Conservation (phyloP, 2,888 invertebrate species). For the Parnassius orleans region DNA sequence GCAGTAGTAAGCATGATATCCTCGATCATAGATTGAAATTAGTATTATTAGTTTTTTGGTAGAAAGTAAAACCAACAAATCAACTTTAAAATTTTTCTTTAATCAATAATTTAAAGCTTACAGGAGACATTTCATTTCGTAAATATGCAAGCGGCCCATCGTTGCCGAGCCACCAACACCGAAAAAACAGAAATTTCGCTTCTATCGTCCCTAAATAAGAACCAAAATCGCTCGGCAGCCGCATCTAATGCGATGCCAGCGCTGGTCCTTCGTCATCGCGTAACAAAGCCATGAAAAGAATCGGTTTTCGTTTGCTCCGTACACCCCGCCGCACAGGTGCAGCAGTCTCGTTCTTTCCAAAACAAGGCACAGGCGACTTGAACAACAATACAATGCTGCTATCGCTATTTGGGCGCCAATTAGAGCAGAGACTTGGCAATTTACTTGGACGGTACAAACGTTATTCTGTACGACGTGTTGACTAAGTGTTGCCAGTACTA, state of each 20-base stretch:
- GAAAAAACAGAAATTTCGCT: slow-evolving; percentile 57
- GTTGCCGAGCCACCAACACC: slow-evolving; percentile 32
- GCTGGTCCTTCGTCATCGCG: slow-evolving; percentile 6
- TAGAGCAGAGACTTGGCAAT: not conserved
- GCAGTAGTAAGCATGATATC: too few species aligned
- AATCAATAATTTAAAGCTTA: slow-evolving; percentile 80
- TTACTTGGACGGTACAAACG: slow-evolving; percentile 9
- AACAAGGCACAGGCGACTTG: not conserved
- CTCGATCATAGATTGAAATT: too few species aligned
- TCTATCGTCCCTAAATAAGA: slow-evolving; percentile 33
- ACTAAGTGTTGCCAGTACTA: slow-evolving; percentile 11
- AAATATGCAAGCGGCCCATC: slow-evolving; percentile 43
- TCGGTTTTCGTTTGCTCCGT: not conserved
- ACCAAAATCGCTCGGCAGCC: slow-evolving; percentile 32
- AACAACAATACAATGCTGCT: not conserved
- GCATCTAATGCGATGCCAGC: slow-evolving; percentile 29
- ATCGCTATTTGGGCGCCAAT: not conserved
- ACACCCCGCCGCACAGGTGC: not conserved
- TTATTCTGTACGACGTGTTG: not conserved
- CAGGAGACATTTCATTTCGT: slow-evolving; percentile 61
- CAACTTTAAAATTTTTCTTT: slow-evolving; percentile 77
- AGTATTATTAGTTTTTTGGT: not conserved
- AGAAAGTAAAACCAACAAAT: slow-evolving; percentile 51
- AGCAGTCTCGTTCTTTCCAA: not conserved
- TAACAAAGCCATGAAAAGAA: not conserved